These are phyloP conservation scores for Pachyseris speciosa DNA, from an alignment of 64 coral and sea anemone genomes.

Conservation along the genomic window DNA sequence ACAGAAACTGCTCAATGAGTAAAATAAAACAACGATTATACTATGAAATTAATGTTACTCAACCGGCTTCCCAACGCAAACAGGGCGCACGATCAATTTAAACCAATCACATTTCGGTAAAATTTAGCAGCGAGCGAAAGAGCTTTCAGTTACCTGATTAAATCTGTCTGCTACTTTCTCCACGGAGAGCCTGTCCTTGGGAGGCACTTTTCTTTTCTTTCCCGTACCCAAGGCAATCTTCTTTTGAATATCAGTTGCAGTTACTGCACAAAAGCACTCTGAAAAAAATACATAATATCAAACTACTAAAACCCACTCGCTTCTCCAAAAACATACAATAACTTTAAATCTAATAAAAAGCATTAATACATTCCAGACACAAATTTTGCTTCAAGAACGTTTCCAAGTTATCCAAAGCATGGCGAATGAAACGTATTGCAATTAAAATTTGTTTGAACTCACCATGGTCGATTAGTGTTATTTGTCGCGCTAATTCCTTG, in stretches of 20 bases:
- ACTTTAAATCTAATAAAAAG: no score
- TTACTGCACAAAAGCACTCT: conserved; percentile 93
- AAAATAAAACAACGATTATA: no score
- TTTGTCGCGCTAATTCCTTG: conserved; percentile 91
- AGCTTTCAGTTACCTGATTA: conserved; percentile 73
- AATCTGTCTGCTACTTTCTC: conserved; percentile 94
- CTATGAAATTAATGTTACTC: no score
- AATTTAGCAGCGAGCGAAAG: background rate
- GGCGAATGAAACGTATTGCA: no score
- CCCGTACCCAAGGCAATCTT: conserved; percentile 85
- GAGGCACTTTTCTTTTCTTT: conserved; percentile 66
- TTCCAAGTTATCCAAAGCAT: no score
- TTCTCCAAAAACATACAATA: no score
- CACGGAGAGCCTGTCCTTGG: conserved; percentile 66
- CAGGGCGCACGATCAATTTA: no score
- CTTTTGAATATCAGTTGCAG: conserved; percentile 88
- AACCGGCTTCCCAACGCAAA: no score
- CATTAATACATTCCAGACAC: no score
- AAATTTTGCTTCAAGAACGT: no score
- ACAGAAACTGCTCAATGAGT: no score
- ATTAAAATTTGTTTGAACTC: background rate
- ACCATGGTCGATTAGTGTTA: conserved; percentile 96
- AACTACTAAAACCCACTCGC: background rate
- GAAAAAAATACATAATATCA: background rate
- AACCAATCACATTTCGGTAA: no score